These are phyloP conservation scores for Drosophila yakuba DNA, from an alignment of 1,140 invertebrate species.

Conservation along the genomic window DNA sequence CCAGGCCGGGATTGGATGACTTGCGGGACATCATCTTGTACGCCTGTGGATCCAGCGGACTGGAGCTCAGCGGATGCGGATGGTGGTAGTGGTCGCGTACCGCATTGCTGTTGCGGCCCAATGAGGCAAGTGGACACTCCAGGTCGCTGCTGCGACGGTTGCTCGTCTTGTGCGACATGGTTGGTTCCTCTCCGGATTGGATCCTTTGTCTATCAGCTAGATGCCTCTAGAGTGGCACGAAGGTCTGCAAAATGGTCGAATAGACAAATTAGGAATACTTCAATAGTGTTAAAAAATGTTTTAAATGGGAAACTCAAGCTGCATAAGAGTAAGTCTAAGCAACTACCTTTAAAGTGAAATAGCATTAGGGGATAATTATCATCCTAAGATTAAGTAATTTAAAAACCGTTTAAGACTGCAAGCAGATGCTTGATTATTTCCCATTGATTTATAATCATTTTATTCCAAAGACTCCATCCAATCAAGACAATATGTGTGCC, in stretches of 20 bases:
- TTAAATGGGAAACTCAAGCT: no score
- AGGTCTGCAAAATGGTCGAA: slow-evolving; percentile 28
- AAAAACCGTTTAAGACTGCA: no score
- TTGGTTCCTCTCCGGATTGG: slow-evolving; percentile 8
- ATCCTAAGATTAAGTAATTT: background rate
- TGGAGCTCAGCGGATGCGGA: slow-evolving; percentile 84
- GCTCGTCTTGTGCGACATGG: slow-evolving; percentile 79
- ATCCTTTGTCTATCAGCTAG: slow-evolving; percentile 9
- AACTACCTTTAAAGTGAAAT: no score
- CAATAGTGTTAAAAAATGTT: no score
- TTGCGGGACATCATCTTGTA: slow-evolving; percentile 85
- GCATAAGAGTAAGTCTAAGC: no score
- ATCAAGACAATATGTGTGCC: slow-evolving; percentile 2
- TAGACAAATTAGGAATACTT: no score
- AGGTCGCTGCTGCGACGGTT: slow-evolving; percentile 70
- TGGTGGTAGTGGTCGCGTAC: slow-evolving; percentile 83
- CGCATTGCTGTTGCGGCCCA: slow-evolving; percentile 86
- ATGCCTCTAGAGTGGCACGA: slow-evolving; percentile 20
- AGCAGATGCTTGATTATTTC: background rate
- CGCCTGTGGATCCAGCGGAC: slow-evolving; percentile 84
- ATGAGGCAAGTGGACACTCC: slow-evolving; percentile 87
- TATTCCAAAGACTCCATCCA: background rate
- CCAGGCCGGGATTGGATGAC: slow-evolving; percentile 73
- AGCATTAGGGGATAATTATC: no score
- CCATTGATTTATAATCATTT: background rate